Base-by-base conservation (phyloP, 2,797 vertebrate species). In the Thripadectes ignobilis region DNA sequence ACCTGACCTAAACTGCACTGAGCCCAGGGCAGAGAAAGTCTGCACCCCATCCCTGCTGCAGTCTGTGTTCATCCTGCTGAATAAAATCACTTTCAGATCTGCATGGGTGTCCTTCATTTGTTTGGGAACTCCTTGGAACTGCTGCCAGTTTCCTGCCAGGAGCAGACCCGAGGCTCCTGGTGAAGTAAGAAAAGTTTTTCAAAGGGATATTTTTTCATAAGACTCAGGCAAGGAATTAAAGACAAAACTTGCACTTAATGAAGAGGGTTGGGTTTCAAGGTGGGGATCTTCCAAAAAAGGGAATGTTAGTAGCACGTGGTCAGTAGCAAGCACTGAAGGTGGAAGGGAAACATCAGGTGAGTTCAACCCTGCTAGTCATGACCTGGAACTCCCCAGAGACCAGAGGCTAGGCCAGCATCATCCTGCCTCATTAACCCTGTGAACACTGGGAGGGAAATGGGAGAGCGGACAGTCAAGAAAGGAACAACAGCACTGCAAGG, bases 61-160 rank as follows among this genome's bases (percentile, higher is more conserved):
- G 43, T 39, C 62, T 32, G 7, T 80, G n/a, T 43, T 69, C 51
- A 32, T 36, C n/a, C 54, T 91, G 62, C 71, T 73, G 51, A 92
- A 93, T 94, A 94, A 95, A 96, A 78, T 55, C 46, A 55, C 66
- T 81, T 86, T 87, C 77, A 81, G 30, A 66, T 36, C 39, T 68
- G 38, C 49, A 34, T 1, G 49, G 39, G 67, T 54, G 45, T 77
- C 61, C 45, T 38, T 83, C n/a, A 45, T 91, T 89, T 76, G 10
- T 67, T 49, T n/a, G 55, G 39, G 75, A 93, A 24, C 27, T 46
- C 48, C 29, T 24, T 3, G 2, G 55, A 73, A 3, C 45, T 67
- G 41, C 45, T 86, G 57, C 45, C 22, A 0, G 1, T 36, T 73
- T 54, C 41, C 34, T 63, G n/a, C 26, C 48, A 77, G 65, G 32